Percentiles rank a stretch among this genome's conserved stretches.
Evolutionary conservation across 2,797 vertebrate genomes (phyloP).

Genomic region (Anabas testudineus): DNA sequence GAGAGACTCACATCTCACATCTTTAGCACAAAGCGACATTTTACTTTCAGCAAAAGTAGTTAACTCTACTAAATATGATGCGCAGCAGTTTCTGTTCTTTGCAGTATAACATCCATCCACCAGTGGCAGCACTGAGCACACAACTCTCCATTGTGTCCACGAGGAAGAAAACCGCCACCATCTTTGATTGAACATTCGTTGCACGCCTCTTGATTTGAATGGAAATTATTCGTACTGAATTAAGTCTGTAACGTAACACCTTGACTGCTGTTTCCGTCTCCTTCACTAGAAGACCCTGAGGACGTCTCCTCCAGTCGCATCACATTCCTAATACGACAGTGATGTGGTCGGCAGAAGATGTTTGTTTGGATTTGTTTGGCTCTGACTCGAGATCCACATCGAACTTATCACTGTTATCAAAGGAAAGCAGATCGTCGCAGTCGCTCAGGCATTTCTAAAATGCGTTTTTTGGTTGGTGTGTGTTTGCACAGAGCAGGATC

Average conservation of each 20-base stretch:
- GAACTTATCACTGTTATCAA: neutral
- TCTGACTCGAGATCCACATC: neutral
- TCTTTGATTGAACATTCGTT: neutral
- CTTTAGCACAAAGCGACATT: neutral
- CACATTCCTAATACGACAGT: neutral
- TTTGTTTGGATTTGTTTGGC: neutral
- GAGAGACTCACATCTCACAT: too few species aligned
- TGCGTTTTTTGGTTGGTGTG: too few species aligned
- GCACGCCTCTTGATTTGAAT: neutral
- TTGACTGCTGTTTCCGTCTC: neutral
- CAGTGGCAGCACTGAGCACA: neutral
- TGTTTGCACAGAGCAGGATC: too few species aligned
- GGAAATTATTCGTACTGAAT: neutral
- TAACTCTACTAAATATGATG: too few species aligned
- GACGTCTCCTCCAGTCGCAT: neutral
- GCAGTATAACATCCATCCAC: neutral
- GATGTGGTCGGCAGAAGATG: neutral
- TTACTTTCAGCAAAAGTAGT: too few species aligned
- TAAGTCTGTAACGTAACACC: too few species aligned
- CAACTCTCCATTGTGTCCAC: too few species aligned
- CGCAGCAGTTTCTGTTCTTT: too few species aligned
- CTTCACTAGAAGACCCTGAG: neutral
- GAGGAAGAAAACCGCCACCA: slow-evolving; percentile 6
- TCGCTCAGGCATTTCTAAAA: too few species aligned
- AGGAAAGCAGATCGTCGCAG: neutral